Evolutionary conservation across 1,140 invertebrate species (phyloP), one percentile per base, ranked within the genome.

Genomic region (Piezodorus guildinii): DNA sequence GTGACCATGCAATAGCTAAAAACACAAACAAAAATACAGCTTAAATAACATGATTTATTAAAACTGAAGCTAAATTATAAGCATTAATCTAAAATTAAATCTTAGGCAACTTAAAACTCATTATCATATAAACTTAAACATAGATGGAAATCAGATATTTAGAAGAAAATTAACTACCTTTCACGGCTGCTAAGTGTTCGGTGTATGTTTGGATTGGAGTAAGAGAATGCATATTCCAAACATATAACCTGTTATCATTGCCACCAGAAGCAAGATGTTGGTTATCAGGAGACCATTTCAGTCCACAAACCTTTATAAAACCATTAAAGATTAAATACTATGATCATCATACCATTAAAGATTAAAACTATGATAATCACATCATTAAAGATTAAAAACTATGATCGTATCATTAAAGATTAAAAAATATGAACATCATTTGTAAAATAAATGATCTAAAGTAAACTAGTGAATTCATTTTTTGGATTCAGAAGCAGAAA

Each of bases 211-310:
- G 95, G 45, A 95, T 85, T 0, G 94, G 94, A 14, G 85, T 83
- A 1, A 88, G 76, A 0, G 89, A 90, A 73, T 94, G 92, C 68
- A 91, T 77, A 74, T 96, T 97, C 97, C 97, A 99, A 1, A 99
- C 94, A 75, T 96, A 94, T 6, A 99, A 77, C 68, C 95, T 87
- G 78, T 99, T 99, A 76, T 99, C 97, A 77, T 99, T 99, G 34
- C 97, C 97, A 49, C 97, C 96, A 8, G 94, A 98, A 1, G 97
- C 97, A 34, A 99, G 77, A 74, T 96, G 94, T 74, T 98, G 94
- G 71, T 96, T 95, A 75, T 99, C 96, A 0, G 96, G 96, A 15
- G 96, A 99, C 97, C 96, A 99, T 76, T 99, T 99, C 3, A 99
- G 75, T 0, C 97, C 97, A 78, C 97, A 99, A 49, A 88, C 83